phyloP scores from a whole-genome alignment of 2,888 invertebrate genomes.

The Campoplex capitator region DNA sequence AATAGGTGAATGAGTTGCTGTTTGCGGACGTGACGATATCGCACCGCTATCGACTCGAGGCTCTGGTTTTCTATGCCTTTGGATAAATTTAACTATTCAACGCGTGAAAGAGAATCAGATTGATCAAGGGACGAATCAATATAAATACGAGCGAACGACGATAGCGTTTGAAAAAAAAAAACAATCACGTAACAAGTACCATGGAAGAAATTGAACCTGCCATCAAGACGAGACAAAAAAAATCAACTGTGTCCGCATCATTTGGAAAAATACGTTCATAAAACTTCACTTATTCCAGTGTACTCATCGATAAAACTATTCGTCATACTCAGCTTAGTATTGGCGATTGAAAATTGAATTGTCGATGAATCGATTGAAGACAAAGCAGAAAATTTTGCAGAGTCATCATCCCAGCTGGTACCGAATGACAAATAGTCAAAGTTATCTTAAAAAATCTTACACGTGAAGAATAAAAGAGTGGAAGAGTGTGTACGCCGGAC shows the following conservation, averaged over 20 bases:
- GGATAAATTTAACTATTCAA: slow-evolving; percentile 32
- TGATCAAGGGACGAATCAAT: slow-evolving; percentile 1
- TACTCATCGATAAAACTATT: background rate
- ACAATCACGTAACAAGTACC: background rate
- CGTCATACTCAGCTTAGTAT: background rate
- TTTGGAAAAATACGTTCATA: too few relatives aligned
- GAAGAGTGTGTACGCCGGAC: slow-evolving; percentile 7
- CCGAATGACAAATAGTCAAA: background rate
- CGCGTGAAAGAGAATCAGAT: background rate
- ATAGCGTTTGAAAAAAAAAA: background rate
- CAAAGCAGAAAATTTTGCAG: background rate
- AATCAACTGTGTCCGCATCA: background rate
- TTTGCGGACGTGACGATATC: slow-evolving; percentile 66
- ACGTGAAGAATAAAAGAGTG: background rate
- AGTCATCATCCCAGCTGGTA: background rate
- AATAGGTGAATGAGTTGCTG: slow-evolving; percentile 73
- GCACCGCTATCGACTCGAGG: slow-evolving; percentile 48
- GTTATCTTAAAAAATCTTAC: background rate
- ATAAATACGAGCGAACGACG: background rate
- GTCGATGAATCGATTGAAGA: background rate
- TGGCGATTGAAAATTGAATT: background rate
- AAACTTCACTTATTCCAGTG: background rate
- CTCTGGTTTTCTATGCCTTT: slow-evolving; percentile 27
- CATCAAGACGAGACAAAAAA: background rate
- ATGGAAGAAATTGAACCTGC: too few relatives aligned